A percentile compares a stretch with the other conserved stretches of the same genome.
phyloP scores from a whole-genome alignment of 2,888 invertebrate species.

The Troides oblongomaculatus region DNA sequence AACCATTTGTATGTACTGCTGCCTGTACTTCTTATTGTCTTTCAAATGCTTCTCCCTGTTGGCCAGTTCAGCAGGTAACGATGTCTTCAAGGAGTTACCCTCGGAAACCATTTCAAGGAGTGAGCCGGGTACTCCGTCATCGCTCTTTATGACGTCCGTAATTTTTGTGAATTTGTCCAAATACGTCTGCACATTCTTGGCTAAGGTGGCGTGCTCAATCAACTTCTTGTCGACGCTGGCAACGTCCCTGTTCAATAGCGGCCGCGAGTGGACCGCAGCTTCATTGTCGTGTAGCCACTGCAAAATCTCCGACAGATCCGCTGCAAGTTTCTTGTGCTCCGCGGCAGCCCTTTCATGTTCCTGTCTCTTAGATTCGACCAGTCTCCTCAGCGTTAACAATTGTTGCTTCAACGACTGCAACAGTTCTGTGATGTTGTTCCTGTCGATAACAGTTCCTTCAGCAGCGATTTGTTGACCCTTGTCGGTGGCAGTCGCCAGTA shows the following conservation, averaged over 20 bases:
- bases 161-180: conserved; percentile 85
- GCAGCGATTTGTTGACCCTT: conserved; percentile 96
- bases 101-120: conserved; percentile 92
- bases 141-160: conserved; percentile 85
- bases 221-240: conserved; percentile 90
- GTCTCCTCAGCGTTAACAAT: conserved; percentile 86
- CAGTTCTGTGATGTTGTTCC: conserved; percentile 92
- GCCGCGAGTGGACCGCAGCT: conserved; percentile 89
- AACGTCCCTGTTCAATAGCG: conserved; percentile 87
- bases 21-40: conserved; percentile 86
- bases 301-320: conserved; percentile 89
- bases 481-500: conserved; percentile 91
- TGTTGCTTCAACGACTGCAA: conserved; percentile 93
- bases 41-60: conserved; percentile 90
- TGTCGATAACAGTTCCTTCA: conserved; percentile 92
- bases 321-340: conserved; percentile 91
- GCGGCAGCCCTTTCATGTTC: conserved; percentile 93
- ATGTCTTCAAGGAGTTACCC: conserved; percentile 87
- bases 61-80: conserved; percentile 88
- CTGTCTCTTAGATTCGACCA: conserved; percentile 91
- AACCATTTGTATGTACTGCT: conserved; percentile 87
- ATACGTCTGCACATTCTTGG: conserved; percentile 84
- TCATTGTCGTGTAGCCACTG: conserved; percentile 92
- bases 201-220: conserved; percentile 86
- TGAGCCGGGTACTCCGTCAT: conserved; percentile 89